phyloP scores from a whole-genome alignment of 2,113 vertebrate species.

The Nycticryphes semicollaris region DNA sequence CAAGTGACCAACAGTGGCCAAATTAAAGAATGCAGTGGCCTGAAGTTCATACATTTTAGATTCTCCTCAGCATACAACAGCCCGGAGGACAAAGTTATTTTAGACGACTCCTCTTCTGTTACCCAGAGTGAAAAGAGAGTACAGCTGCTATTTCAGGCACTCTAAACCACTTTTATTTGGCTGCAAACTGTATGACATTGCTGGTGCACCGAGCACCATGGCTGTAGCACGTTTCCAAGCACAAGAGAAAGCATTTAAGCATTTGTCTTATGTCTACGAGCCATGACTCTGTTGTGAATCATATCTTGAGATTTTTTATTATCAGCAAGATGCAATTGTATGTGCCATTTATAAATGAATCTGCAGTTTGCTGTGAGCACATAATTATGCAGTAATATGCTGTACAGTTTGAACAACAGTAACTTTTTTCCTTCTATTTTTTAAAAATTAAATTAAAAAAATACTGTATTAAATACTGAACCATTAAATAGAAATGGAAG shows the following conservation, averaged over 20 bases:
- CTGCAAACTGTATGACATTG: not conserved
- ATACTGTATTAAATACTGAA: not conserved
- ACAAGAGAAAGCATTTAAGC: not conserved
- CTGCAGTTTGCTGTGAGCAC: not conserved
- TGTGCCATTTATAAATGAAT: not conserved
- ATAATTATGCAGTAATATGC: not conserved
- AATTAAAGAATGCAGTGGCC: not conserved
- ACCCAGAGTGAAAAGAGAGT: not conserved
- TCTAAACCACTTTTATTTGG: not conserved
- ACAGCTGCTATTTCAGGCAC: not conserved
- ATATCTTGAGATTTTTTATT: not conserved
- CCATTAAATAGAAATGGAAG: not conserved
- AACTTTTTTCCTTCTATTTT: not conserved
- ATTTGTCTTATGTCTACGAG: not conserved
- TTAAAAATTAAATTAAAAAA: not conserved
- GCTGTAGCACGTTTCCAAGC: not conserved
- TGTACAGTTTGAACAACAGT: not conserved
- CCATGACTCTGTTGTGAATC: not conserved
- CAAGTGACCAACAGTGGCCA: not conserved
- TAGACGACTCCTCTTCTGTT: not conserved
- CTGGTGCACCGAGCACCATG: not conserved
- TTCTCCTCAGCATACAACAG: not conserved
- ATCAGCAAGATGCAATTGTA: not conserved
- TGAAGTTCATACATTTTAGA: not conserved
- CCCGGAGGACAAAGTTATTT: not conserved